Conservation (phyloP, 1,140 invertebrate species). For the Apis dorsata region DNA sequence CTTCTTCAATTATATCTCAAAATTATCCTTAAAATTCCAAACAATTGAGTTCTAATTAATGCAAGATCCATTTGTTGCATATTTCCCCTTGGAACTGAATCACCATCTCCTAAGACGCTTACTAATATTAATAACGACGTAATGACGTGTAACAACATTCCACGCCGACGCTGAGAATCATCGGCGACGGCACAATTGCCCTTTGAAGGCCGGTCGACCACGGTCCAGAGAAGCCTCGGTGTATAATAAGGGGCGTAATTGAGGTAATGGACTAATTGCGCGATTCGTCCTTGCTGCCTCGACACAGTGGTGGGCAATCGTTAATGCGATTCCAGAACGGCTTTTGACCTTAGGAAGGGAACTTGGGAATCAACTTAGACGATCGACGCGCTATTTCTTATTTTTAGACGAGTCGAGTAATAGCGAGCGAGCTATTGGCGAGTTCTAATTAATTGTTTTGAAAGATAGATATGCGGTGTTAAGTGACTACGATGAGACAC, state of each 20-base stretch:
- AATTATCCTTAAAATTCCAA: too few relatives aligned
- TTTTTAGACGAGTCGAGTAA: too few relatives aligned
- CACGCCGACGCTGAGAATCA: background rate
- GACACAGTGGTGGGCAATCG: conserved; percentile 44
- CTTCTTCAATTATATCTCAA: too few relatives aligned
- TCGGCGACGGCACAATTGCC: conserved; percentile 22
- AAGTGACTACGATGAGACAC: too few relatives aligned
- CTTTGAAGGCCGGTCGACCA: conserved; percentile 30
- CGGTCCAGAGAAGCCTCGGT: background rate
- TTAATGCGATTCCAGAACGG: conserved; percentile 76
- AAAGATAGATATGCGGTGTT: too few relatives aligned
- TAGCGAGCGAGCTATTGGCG: too few relatives aligned
- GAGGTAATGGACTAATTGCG: conserved; percentile 77
- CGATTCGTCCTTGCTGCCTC: conserved; percentile 50
- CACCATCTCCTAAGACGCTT: too few relatives aligned
- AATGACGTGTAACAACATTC: background rate
- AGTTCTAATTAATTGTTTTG: too few relatives aligned
- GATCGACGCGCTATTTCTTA: background rate
- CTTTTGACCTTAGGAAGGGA: conserved; percentile 68
- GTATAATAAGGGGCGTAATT: conserved; percentile 72
- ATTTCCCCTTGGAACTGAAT: too few relatives aligned
- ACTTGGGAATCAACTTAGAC: conserved; percentile 75
- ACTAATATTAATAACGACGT: conserved; percentile 2
- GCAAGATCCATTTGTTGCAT: too few relatives aligned
- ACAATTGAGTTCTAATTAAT: too few relatives aligned